These are phyloP conservation scores for Catharus ustulatus DNA, from an alignment of 2,797 vertebrate genomes.

Conservation along the genomic window DNA sequence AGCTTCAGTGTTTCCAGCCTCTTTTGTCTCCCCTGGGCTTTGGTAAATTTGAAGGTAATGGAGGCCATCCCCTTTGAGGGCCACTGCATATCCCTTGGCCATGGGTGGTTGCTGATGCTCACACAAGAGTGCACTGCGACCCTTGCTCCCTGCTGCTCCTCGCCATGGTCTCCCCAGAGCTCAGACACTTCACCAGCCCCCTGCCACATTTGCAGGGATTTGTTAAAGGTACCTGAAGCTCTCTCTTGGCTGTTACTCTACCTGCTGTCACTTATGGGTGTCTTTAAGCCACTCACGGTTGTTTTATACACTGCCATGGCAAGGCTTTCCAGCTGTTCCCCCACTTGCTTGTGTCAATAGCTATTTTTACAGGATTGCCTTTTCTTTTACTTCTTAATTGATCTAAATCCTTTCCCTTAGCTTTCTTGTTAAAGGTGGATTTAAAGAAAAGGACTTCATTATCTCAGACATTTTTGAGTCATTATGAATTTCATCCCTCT, in stretches of 20 bases:
- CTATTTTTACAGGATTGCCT: slow-evolving; percentile 74
- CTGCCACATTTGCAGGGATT: background rate
- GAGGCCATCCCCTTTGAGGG: background rate
- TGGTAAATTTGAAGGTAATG: background rate
- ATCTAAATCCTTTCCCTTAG: slow-evolving; percentile 79
- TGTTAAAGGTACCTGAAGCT: background rate
- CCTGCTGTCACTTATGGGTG: background rate
- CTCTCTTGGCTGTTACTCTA: background rate
- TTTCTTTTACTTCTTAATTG: slow-evolving; percentile 81
- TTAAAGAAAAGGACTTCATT: slow-evolving; percentile 80
- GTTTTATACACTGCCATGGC: background rate
- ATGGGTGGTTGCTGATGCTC: background rate
- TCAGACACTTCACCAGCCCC: background rate
- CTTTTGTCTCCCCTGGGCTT: background rate
- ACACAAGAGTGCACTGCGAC: accelerated
- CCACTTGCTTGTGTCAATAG: slow-evolving; percentile 66
- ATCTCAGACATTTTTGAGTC: slow-evolving; percentile 76
- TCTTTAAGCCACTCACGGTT: background rate
- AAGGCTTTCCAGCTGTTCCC: slow-evolving; percentile 44
- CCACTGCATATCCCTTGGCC: accelerated
- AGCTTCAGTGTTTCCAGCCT: background rate
- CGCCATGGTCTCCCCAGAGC: background rate
- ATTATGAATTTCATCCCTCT: slow-evolving; percentile 77
- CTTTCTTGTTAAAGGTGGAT: slow-evolving; percentile 82
- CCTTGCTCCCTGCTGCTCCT: background rate